These are phyloP conservation scores for Pseudolycoriella hygida DNA, from an alignment of 2,888 invertebrate species.

Conservation along the genomic window DNA sequence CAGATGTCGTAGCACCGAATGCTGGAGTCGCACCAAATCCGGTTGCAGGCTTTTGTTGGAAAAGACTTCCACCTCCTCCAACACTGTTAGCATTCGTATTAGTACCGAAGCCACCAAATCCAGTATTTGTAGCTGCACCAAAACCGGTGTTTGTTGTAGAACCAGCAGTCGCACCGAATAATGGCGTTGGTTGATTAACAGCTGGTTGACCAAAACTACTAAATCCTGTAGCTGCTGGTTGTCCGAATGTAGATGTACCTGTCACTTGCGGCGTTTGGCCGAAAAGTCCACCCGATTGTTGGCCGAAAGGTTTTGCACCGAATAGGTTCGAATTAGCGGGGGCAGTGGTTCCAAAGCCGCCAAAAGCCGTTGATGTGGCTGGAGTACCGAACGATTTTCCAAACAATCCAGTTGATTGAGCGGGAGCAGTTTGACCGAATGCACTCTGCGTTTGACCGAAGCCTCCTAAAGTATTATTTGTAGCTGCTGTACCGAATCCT, in stretches of 20 bases:
- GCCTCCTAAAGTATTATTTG: slow-evolving; percentile 9
- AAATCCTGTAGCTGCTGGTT: slow-evolving; percentile 21
- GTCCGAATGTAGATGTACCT: slow-evolving; percentile 27
- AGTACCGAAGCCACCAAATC: slow-evolving; percentile 24
- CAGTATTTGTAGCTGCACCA: slow-evolving; percentile 17
- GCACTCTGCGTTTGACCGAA: slow-evolving; percentile 29
- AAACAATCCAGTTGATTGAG: slow-evolving; percentile 42
- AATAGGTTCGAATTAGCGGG: slow-evolving; percentile 17
- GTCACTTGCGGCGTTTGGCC: slow-evolving; percentile 39
- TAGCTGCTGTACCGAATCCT: background rate
- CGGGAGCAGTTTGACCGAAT: slow-evolving; percentile 20
- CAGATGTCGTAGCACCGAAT: slow-evolving; percentile 14
- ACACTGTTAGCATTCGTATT: slow-evolving; percentile 26
- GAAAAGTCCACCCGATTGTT: slow-evolving; percentile 33
- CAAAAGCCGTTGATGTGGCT: slow-evolving; percentile 16
- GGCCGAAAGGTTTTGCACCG: slow-evolving; percentile 35
- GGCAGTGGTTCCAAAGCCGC: slow-evolving; percentile 33
- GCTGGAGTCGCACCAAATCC: slow-evolving; percentile 16
- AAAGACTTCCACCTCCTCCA: slow-evolving; percentile 22
- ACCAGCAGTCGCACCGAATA: slow-evolving; percentile 35
- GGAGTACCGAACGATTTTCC: slow-evolving; percentile 39
- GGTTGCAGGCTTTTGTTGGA: slow-evolving; percentile 13
- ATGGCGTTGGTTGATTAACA: slow-evolving; percentile 26
- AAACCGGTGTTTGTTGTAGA: slow-evolving; percentile 29
- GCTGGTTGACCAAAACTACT: slow-evolving; percentile 26